Percentiles rank a stretch among this genome's conserved stretches.
Evolutionary conservation across 2,797 vertebrate species (phyloP).

Genomic region (Sitta carolinensis): DNA sequence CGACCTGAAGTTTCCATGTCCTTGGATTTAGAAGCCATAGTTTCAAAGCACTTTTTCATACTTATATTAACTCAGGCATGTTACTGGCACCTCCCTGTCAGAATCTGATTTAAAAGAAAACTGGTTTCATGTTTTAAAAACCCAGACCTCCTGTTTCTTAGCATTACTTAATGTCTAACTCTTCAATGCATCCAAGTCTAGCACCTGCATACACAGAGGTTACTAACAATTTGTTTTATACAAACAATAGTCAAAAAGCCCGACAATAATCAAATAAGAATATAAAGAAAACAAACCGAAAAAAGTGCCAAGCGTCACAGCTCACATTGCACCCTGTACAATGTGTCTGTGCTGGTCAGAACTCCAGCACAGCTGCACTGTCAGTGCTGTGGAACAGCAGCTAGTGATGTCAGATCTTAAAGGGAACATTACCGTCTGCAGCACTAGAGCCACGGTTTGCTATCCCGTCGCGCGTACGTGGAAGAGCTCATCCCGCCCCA

Average conservation of each 20-base stretch:
- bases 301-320: neutral
- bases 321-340: neutral
- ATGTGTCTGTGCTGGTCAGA: neutral
- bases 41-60: neutral
- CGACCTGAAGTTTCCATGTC: neutral
- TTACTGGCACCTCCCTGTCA: neutral
- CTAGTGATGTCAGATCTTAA: neutral
- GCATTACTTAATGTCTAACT: neutral
- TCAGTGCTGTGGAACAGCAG: neutral
- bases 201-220: neutral
- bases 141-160: neutral
- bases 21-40: neutral
- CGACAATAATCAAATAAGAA: neutral
- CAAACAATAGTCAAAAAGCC: neutral
- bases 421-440: neutral
- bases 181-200: neutral
- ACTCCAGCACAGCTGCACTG: neutral
- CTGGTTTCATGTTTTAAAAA: neutral
- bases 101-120: neutral
- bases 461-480: accelerated
- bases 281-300: neutral
- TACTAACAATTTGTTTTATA: neutral
- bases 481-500: accelerated
- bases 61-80: neutral
- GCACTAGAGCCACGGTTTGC: too few relatives aligned